Percentiles rank a stretch among this genome's conserved stretches.
Conservation (phyloP, 2,113 vertebrate species). For the Mellivora capensis region DNA sequence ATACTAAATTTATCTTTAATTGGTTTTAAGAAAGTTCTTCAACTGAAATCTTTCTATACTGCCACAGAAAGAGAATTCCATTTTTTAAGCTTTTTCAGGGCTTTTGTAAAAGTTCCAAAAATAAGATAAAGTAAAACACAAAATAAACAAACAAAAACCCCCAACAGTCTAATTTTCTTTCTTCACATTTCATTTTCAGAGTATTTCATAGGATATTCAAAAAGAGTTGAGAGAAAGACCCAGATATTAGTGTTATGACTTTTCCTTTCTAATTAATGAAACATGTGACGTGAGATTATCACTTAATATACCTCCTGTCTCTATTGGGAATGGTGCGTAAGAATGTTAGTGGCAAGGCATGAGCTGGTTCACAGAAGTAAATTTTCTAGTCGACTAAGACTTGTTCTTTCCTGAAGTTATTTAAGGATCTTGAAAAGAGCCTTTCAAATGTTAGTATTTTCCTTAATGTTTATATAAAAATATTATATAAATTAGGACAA, state of each 20-base stretch:
- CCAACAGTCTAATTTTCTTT: neutral
- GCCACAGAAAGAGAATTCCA: neutral
- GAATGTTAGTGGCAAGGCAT: neutral
- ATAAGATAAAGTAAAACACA: neutral
- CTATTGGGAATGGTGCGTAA: neutral
- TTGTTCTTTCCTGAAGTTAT: neutral
- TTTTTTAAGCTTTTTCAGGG: neutral
- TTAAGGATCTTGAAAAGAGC: neutral
- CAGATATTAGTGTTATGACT: neutral
- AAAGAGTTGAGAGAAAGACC: neutral
- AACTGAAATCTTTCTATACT: neutral
- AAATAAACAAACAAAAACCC: neutral
- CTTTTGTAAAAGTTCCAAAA: neutral
- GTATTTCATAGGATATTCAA: neutral
- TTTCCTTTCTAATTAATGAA: conserved; percentile 7
- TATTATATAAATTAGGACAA: neutral
- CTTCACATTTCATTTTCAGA: neutral
- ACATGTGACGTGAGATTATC: neutral
- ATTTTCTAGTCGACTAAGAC: neutral
- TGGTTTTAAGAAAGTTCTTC: neutral
- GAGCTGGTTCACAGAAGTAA: neutral
- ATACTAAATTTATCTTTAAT: neutral
- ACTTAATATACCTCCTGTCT: neutral
- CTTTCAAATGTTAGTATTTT: neutral
- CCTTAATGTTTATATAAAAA: neutral